Base-by-base conservation (phyloP, 2,797 vertebrate species). In the Champsocephalus esox region DNA sequence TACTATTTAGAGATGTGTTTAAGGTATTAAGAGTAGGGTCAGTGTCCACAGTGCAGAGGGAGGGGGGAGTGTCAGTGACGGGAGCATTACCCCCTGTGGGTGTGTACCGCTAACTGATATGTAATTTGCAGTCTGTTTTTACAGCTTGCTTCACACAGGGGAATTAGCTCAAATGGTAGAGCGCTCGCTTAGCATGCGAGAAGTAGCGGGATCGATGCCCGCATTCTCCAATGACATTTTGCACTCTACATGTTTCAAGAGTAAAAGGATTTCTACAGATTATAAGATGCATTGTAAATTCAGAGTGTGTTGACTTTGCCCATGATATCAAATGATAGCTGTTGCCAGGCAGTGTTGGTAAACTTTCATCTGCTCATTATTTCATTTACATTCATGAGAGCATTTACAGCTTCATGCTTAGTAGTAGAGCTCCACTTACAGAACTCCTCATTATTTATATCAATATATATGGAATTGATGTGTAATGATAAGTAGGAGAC, bases 161-260 rank as follows among this genome's bases (percentile, higher is more conserved):
- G 86, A 88, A 87, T 86, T 88, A 82, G 80, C 87, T 87, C 88
- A 89, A 83, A 90, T 85, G 86, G 84, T 80, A 86, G 85, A 89
- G 84, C 76, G 78, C 81, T 86, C 75, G 87, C 84, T 87, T 84
- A 87, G 82, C 85, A 84, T 85, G 83, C 54, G 79, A 89, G 77
- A 85, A 65, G 83, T 83, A 83, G 87, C 66, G 83, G 85, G 85
- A 79, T 87, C 70, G 49, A 86, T 84, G 68, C 83, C 85, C 62
- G 72, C 80, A 85, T 89, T 86, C 85, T 91, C 85, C 86, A 87
- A 0, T 0, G 0, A 2, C 0, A 0, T 19, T 73, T 85, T 75
- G 16, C 14, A 3, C 41, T 28, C 28, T 5, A 5, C 28, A 1
- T 28, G 28, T 58, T 57, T 10, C 16, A 34, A 9, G 28, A 6